Evolutionary conservation across 2,113 vertebrate species (phyloP).

Genomic region (Prionailurus bengalensis): DNA sequence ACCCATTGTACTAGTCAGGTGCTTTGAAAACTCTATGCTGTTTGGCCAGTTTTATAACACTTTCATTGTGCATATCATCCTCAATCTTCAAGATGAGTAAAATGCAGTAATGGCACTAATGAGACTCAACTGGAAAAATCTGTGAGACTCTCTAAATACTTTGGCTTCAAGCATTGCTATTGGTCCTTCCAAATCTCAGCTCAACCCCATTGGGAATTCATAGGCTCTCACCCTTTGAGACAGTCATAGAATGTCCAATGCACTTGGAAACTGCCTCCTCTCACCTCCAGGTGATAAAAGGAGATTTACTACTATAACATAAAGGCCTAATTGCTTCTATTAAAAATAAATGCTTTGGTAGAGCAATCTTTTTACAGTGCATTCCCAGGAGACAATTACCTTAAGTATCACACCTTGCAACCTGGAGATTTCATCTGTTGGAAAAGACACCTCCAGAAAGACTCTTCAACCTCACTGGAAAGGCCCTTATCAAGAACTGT

Average conservation of each 20-base stretch:
- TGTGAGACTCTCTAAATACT: not conserved
- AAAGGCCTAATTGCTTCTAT: not conserved
- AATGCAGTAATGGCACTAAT: not conserved
- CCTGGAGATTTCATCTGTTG: not conserved
- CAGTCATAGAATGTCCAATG: not conserved
- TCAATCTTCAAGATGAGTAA: not conserved
- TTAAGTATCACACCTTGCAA: not conserved
- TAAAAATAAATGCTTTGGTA: too few species aligned
- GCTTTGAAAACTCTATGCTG: not conserved
- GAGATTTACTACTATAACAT: not conserved
- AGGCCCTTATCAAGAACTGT: not conserved
- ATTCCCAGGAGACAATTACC: not conserved
- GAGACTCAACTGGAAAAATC: not conserved
- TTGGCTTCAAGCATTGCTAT: too few species aligned
- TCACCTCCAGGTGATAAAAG: not conserved
- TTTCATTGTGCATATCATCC: not conserved
- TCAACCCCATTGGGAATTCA: not conserved
- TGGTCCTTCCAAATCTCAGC: too few species aligned
- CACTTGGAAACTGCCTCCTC: not conserved
- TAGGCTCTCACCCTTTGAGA: not conserved
- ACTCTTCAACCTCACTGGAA: not conserved
- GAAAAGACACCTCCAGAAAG: not conserved
- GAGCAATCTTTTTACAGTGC: not conserved
- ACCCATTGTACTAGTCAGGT: not conserved
- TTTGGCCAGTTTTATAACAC: not conserved